Percentiles rank a stretch among this genome's conserved stretches.
phyloP scores from a whole-genome alignment of 2,888 invertebrate species.

The Amblyjoppa fuscipennis region DNA sequence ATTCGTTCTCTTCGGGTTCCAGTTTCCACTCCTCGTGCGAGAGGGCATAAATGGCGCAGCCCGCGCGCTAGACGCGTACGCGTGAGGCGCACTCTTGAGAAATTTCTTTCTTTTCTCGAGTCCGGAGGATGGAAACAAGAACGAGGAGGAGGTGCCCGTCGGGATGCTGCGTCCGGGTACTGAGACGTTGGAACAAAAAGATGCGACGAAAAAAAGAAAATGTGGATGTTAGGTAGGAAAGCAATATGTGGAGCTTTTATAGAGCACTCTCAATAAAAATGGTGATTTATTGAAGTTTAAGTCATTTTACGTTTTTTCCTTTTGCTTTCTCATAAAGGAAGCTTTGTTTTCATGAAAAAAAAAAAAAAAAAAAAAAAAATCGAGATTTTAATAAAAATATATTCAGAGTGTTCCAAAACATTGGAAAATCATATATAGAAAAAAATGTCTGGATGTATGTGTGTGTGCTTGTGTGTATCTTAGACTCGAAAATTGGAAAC shows the following conservation, averaged over 20 bases:
- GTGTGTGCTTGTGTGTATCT: too few species aligned
- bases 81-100: slow-evolving; percentile 1
- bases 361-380: too few species aligned
- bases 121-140: slow-evolving; percentile 17
- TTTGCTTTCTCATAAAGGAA: too few species aligned
- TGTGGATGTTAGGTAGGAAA: neutral
- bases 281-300: too few species aligned
- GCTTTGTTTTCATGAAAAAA: too few species aligned
- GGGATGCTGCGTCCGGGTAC: slow-evolving; percentile 8
- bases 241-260: neutral
- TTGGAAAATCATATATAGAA: too few species aligned
- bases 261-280: neutral
- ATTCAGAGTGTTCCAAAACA: too few species aligned
- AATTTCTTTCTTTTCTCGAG: slow-evolving; percentile 32
- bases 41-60: slow-evolving; percentile 41
- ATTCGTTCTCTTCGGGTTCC: slow-evolving; percentile 38
- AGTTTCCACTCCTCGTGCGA: slow-evolving; percentile 32
- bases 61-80: slow-evolving; percentile 10
- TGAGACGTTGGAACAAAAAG: neutral
- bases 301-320: too few species aligned
- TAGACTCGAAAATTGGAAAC: too few species aligned
- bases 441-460: too few species aligned
- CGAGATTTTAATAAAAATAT: too few species aligned
- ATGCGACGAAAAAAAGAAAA: neutral
- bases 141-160: neutral